These are phyloP conservation scores for Urocyon cinereoargenteus DNA, from an alignment of 2,797 vertebrate species.

Conservation along the genomic window DNA sequence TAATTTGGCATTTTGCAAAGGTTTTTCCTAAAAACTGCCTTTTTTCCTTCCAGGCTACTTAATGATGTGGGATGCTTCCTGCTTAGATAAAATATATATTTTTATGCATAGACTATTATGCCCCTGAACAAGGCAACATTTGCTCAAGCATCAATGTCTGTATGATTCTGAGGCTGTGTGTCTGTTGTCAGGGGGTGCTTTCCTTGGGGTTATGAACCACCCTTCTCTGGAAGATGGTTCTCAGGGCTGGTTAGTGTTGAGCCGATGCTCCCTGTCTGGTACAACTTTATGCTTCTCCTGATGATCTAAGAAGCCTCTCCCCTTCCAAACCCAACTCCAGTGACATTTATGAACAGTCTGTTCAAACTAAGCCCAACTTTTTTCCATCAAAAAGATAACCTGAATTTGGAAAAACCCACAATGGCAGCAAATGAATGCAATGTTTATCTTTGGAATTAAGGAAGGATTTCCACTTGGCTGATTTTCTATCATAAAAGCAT, in stretches of 20 bases:
- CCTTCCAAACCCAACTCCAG: neutral
- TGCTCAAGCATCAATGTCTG: neutral
- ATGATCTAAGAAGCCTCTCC: slow-evolving; percentile 10
- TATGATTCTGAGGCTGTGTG: neutral
- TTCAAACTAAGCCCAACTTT: slow-evolving; percentile 10
- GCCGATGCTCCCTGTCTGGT: slow-evolving; percentile 7
- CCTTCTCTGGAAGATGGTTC: slow-evolving; percentile 38
- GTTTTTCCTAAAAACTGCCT: slow-evolving; percentile 61
- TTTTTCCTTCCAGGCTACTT: slow-evolving; percentile 35
- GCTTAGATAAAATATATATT: neutral
- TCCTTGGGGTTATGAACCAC: neutral
- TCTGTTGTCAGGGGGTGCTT: neutral
- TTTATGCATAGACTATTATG: neutral
- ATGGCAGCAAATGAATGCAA: slow-evolving; percentile 80
- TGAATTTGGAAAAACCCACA: slow-evolving; percentile 81
- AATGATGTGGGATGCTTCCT: neutral
- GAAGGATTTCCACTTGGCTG: slow-evolving; percentile 86
- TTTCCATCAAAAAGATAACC: slow-evolving; percentile 55
- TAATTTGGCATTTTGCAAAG: neutral
- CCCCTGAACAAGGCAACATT: neutral
- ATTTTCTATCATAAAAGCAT: slow-evolving; percentile 81
- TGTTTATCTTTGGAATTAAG: slow-evolving; percentile 86
- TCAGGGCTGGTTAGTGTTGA: neutral
- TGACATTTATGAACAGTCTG: slow-evolving; percentile 25
- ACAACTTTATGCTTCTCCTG: neutral